These are phyloP conservation scores for Merluccius polli DNA, from an alignment of 2,797 vertebrate species.

Conservation along the genomic window DNA sequence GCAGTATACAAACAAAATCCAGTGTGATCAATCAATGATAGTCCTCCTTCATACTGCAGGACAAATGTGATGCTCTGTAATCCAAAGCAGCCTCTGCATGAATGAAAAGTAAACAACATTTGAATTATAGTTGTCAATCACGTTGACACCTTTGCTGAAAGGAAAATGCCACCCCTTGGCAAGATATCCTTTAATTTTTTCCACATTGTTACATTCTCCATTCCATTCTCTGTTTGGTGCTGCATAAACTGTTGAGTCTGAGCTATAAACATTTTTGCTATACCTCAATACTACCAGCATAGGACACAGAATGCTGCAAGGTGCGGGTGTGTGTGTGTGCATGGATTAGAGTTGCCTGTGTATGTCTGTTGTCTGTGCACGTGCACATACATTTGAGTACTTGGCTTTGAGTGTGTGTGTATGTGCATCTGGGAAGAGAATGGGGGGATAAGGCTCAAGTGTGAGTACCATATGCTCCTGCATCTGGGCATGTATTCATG, in stretches of 20 bases:
- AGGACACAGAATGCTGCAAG: too few species aligned
- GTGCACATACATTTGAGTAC: neutral
- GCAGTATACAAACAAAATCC: too few species aligned
- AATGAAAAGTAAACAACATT: neutral
- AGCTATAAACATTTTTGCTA: neutral
- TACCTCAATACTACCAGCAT: neutral
- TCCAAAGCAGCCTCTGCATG: neutral
- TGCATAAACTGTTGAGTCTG: neutral
- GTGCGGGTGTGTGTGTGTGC: too few species aligned
- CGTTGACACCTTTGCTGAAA: too few species aligned
- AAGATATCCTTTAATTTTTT: neutral
- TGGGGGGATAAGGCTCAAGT: too few species aligned
- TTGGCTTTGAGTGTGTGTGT: neutral
- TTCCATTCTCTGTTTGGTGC: neutral
- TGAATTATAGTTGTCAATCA: too few species aligned
- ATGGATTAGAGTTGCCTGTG: too few species aligned
- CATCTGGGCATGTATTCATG: neutral
- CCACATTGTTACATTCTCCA: neutral
- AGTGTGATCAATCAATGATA: too few species aligned
- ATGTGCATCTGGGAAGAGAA: conserved; percentile 6
- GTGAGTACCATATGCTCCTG: too few species aligned
- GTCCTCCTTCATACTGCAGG: neutral
- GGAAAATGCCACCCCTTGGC: too few species aligned
- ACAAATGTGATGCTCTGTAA: neutral
- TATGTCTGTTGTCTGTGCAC: neutral